phyloP scores from a whole-genome alignment of 92 coral and sea anemone genomes.

The Porites evermanni region DNA sequence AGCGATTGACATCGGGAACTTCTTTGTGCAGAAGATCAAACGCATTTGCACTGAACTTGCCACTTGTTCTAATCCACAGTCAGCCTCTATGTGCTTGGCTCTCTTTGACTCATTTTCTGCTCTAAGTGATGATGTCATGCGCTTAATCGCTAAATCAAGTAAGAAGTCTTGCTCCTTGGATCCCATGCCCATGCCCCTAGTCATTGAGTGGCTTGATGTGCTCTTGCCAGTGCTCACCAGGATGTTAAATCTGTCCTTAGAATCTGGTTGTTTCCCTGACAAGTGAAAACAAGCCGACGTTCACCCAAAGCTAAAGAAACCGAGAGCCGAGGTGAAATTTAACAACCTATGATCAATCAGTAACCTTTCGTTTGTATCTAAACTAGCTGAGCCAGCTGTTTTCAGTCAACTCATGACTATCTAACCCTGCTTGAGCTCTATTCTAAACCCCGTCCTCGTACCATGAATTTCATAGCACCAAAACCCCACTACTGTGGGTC shows the following conservation, averaged over 20 bases:
- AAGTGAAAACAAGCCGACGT: slow-evolving; percentile 36
- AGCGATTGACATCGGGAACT: neutral
- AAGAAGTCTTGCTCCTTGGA: slow-evolving; percentile 49
- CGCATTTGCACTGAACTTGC: neutral
- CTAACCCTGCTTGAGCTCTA: too few relatives aligned
- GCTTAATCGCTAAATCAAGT: slow-evolving; percentile 26
- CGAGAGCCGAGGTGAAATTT: slow-evolving; percentile 5
- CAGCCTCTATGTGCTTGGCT: neutral
- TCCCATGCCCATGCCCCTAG: slow-evolving; percentile 47
- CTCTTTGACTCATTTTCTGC: neutral
- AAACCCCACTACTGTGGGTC: slow-evolving; percentile 1
- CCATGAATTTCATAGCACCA: neutral
- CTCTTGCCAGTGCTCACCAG: slow-evolving; percentile 49
- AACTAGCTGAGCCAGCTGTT: neutral
- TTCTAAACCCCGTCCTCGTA: neutral
- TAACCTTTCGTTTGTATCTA: slow-evolving; percentile 9
- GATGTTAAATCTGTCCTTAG: slow-evolving; percentile 46
- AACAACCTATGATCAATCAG: slow-evolving; percentile 18
- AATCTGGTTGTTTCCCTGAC: slow-evolving; percentile 42
- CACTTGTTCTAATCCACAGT: neutral
- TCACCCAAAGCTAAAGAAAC: neutral
- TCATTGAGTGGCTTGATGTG: slow-evolving; percentile 42
- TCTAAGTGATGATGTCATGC: too few relatives aligned
- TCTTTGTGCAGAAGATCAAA: too few relatives aligned
- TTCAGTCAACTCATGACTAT: too few relatives aligned